A percentile compares a stretch with the other conserved stretches of the same genome.
Conservation (phyloP, 1,140 invertebrate species). For the Hermatobates lingyangjiaoensis region DNA sequence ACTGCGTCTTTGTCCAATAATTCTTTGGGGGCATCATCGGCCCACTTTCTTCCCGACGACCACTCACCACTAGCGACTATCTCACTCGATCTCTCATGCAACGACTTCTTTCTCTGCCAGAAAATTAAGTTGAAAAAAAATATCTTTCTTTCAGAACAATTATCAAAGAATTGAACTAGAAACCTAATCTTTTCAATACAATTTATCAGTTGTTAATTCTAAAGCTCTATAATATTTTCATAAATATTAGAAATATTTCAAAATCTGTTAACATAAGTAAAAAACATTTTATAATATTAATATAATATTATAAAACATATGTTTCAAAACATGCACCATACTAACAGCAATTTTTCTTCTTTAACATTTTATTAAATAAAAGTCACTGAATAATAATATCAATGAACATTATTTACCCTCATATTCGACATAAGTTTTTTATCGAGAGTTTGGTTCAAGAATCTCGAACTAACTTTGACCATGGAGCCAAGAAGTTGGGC, state of each 20-base stretch:
- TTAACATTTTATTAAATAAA: neutral
- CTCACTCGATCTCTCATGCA: slow-evolving; percentile 64
- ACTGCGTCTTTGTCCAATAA: slow-evolving; percentile 54
- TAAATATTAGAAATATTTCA: too few relatives aligned
- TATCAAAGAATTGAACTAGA: too few relatives aligned
- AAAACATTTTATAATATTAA: too few relatives aligned
- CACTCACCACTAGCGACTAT: slow-evolving; percentile 68
- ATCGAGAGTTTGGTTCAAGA: slow-evolving; percentile 83
- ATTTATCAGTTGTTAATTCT: too few relatives aligned
- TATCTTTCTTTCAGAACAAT: too few relatives aligned
- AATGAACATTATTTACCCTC: slow-evolving; percentile 39
- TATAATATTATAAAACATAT: neutral
- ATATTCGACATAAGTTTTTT: slow-evolving; percentile 98
- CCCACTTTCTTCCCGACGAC: slow-evolving; percentile 80
- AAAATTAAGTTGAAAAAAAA: too few relatives aligned
- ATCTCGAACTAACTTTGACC: slow-evolving; percentile 66
- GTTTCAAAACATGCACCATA: neutral
- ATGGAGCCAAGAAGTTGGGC: slow-evolving; percentile 69
- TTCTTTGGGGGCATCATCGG: slow-evolving; percentile 69
- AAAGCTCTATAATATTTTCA: too few relatives aligned
- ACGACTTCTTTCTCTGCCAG: slow-evolving; percentile 38
- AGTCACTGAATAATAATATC: neutral
- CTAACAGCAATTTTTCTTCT: neutral
- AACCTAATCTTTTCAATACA: too few relatives aligned
- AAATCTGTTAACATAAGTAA: too few relatives aligned